A percentile compares a stretch with the other conserved stretches of the same genome.
Conservation (phyloP, 2,888 invertebrate genomes). For the Xylota sylvarum region DNA sequence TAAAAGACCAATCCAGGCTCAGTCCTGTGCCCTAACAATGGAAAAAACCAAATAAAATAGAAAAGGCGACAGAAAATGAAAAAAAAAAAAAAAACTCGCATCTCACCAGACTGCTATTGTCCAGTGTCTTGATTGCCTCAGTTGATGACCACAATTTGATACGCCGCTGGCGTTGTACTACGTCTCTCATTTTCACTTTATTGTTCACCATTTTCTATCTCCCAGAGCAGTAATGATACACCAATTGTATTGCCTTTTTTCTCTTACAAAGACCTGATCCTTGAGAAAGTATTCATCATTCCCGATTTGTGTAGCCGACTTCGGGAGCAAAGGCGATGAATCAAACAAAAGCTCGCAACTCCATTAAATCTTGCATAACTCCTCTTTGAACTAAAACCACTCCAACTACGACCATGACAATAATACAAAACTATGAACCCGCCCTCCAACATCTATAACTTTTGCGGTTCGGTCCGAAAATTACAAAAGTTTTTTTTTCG, state of each 20-base stretch:
- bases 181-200: constrained; percentile 10
- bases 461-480: constrained; percentile 29
- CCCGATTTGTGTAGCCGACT: background rate
- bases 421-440: background rate
- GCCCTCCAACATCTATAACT: background rate
- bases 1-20: background rate
- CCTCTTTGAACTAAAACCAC: background rate
- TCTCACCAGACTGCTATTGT: background rate
- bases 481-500: constrained; percentile 34
- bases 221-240: background rate
- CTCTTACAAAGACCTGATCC: constrained; percentile 1
- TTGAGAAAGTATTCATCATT: constrained; percentile 18
- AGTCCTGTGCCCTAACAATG: background rate
- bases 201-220: background rate
- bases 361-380: constrained; percentile 19
- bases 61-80: background rate
- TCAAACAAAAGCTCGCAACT: constrained; percentile 17
- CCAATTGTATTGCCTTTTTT: background rate
- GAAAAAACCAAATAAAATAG: background rate
- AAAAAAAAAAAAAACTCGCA: background rate
- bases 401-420: background rate
- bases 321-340: constrained; percentile 29
- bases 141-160: constrained; percentile 10
- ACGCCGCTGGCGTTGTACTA: background rate
- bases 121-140: constrained; percentile 1